These are phyloP conservation scores for Agrotis exclamationis DNA, from an alignment of 2,888 invertebrate genomes.

Conservation along the genomic window DNA sequence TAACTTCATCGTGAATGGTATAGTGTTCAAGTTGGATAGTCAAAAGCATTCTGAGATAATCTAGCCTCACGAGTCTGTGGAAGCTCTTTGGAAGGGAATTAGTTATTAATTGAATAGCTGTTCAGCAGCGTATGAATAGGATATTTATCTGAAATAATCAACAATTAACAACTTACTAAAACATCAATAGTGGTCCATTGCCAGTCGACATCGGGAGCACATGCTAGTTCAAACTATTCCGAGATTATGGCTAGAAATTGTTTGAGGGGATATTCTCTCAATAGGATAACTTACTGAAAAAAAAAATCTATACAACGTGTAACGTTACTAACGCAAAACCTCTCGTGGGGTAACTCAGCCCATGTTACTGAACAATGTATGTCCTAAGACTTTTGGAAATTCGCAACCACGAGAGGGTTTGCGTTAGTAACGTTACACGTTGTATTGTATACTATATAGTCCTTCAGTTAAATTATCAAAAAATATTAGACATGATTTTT, in stretches of 20 bases:
- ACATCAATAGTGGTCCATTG: slow-evolving; percentile 7
- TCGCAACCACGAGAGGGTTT: no score
- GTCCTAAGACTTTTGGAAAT: no score
- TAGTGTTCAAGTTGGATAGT: not conserved
- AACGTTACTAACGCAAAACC: no score
- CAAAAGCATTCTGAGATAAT: not conserved
- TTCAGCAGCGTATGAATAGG: not conserved
- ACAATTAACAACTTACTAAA: slow-evolving; percentile 13
- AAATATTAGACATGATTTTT: no score
- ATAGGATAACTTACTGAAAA: no score
- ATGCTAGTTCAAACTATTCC: slow-evolving; percentile 12
- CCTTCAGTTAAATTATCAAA: no score
- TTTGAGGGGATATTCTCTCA: slow-evolving; percentile 10
- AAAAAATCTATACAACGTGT: no score
- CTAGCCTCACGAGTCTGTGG: not conserved
- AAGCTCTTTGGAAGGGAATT: not conserved
- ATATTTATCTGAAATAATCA: no score
- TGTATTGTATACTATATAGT: no score
- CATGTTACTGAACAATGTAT: no score
- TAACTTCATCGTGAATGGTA: slow-evolving; percentile 5
- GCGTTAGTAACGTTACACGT: no score
- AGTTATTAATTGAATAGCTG: not conserved
- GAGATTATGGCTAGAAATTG: slow-evolving; percentile 10
- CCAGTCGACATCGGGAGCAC: slow-evolving; percentile 4
- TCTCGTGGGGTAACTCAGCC: no score